Conservation (phyloP, 2,113 vertebrate species). For the Phaethon lepturus region DNA sequence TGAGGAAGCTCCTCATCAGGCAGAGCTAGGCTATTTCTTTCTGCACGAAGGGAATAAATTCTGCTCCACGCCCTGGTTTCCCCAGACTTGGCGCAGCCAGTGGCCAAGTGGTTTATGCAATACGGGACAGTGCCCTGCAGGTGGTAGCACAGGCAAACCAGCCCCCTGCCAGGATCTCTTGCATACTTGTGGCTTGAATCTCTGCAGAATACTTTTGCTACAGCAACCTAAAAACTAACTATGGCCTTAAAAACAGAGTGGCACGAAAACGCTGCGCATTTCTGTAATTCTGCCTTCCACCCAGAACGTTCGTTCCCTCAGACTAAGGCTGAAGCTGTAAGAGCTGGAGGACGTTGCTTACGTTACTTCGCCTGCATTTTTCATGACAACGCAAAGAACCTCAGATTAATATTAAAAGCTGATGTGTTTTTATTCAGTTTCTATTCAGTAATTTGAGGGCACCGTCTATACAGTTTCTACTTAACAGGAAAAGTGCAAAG, state of each 20-base stretch:
- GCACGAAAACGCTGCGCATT: fast-evolving
- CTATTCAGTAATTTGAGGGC: background rate
- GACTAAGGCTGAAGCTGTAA: background rate
- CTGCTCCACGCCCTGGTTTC: background rate
- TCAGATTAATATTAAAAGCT: background rate
- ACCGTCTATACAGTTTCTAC: background rate
- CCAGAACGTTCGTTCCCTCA: too few species aligned
- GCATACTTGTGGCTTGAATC: fast-evolving
- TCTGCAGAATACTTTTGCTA: background rate
- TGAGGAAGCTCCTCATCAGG: background rate
- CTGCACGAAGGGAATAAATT: background rate
- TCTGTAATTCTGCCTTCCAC: background rate
- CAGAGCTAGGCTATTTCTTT: background rate
- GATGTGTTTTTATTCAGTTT: background rate
- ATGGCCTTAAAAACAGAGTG: background rate
- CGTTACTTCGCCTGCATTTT: background rate
- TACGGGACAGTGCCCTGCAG: background rate
- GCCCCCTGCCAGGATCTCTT: background rate
- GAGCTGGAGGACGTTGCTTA: too few species aligned
- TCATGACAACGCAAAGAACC: background rate
- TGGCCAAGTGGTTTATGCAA: background rate
- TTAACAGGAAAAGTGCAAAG: background rate
- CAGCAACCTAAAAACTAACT: background rate
- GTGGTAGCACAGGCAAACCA: background rate
- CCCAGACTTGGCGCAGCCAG: background rate